Conservation (phyloP, 2,113 vertebrate species). For the Tamias sibiricus region DNA sequence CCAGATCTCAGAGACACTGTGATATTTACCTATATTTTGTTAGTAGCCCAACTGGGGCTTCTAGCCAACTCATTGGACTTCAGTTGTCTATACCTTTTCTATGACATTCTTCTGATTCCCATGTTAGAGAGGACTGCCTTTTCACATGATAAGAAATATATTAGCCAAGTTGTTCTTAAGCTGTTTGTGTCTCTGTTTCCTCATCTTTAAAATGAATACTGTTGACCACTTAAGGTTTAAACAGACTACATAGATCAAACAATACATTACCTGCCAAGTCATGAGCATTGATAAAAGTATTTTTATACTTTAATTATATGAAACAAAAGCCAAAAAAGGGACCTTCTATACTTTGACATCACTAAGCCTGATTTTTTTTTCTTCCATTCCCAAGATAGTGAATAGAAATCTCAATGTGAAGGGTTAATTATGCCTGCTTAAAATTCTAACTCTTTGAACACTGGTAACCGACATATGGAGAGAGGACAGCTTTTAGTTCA, state of each 20-base stretch:
- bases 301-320: conserved; percentile 12
- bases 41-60: not conserved
- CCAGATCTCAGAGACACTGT: not conserved
- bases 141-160: not conserved
- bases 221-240: not conserved
- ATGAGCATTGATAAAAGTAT: not conserved
- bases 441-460: not conserved
- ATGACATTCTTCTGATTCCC: not conserved
- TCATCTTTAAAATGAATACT: not conserved
- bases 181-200: not conserved
- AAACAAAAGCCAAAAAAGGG: not conserved
- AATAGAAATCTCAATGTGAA: not conserved
- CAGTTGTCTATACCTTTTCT: too few species aligned
- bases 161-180: not conserved
- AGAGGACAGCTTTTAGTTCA: not conserved
- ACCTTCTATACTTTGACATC: not conserved
- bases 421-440: not conserved
- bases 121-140: not conserved
- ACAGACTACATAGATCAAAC: not conserved
- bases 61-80: not conserved
- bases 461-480: not conserved
- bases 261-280: not conserved
- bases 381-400: not conserved
- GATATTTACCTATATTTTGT: not conserved
- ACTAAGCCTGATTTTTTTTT: not conserved